phyloP scores from a whole-genome alignment of 2,113 vertebrate species.

The Herpetotheres cachinnans region DNA sequence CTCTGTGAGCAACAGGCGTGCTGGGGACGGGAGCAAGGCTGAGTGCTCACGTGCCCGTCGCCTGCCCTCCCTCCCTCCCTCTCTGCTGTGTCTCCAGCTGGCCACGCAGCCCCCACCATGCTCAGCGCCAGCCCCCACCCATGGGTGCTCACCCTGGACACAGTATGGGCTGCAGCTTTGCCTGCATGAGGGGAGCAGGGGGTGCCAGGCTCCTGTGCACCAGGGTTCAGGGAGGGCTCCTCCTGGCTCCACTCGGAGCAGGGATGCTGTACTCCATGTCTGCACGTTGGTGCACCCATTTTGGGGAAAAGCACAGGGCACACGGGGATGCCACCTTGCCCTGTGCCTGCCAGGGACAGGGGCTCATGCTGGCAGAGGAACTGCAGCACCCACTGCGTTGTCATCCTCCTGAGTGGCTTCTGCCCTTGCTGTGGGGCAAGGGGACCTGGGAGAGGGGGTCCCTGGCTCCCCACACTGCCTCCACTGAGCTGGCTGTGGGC shows the following conservation, averaged over 20 bases:
- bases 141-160: background rate
- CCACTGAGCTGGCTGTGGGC: rapidly evolving
- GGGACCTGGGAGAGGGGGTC: rapidly evolving
- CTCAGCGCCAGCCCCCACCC: rapidly evolving
- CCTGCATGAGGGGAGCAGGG: rapidly evolving
- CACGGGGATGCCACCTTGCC: rapidly evolving
- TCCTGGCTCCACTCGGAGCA: rapidly evolving
- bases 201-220: rapidly evolving
- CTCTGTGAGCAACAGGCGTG: background rate
- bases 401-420: background rate
- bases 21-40: background rate
- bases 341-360: rapidly evolving
- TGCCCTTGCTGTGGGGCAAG: background rate
- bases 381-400: background rate
- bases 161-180: rapidly evolving
- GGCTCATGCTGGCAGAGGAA: background rate
- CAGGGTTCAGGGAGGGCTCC: background rate
- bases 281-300: rapidly evolving
- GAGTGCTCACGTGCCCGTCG: background rate
- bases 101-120: rapidly evolving
- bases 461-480: rapidly evolving
- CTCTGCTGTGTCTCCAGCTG: rapidly evolving
- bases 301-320: background rate
- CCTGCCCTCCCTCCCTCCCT: background rate
- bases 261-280: background rate